Percentiles rank a stretch among this genome's conserved stretches.
phyloP scores from a whole-genome alignment of 2,797 vertebrate species.

The Brachymystax lenok region DNA sequence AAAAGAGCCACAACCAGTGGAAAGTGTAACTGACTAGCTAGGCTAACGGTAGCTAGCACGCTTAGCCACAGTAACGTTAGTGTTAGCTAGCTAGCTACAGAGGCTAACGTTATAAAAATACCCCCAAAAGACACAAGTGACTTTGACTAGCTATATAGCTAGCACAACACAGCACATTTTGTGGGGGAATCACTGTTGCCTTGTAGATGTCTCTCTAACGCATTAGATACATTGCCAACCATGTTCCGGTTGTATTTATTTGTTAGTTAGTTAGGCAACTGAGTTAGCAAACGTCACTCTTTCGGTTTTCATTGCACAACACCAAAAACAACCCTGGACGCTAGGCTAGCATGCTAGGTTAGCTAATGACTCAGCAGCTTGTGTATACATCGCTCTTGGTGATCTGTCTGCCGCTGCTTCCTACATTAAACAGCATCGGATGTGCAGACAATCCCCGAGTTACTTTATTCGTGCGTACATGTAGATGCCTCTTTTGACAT shows the following conservation, averaged over 20 bases:
- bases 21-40: not conserved
- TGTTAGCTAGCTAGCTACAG: conserved; percentile 48
- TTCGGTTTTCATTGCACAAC: not conserved
- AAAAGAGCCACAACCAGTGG: too few species aligned
- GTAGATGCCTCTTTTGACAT: not conserved
- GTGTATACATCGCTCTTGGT: not conserved
- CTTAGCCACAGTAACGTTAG: not conserved
- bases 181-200: not conserved
- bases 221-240: not conserved
- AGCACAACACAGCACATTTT: not conserved
- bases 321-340: not conserved
- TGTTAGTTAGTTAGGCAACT: not conserved
- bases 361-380: conserved; percentile 82
- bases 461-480: not conserved
- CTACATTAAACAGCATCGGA: conserved; percentile 3
- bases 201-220: not conserved
- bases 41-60: not conserved
- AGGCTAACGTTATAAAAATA: not conserved
- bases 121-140: not conserved
- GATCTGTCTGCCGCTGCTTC: not conserved
- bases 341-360: conserved; percentile 42
- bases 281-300: not conserved
- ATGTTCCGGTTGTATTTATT: not conserved
- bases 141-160: not conserved
- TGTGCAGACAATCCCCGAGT: conserved; percentile 24